phyloP scores from a whole-genome alignment of 2,113 vertebrate species.

The Syngnathoides biaculeatus region DNA sequence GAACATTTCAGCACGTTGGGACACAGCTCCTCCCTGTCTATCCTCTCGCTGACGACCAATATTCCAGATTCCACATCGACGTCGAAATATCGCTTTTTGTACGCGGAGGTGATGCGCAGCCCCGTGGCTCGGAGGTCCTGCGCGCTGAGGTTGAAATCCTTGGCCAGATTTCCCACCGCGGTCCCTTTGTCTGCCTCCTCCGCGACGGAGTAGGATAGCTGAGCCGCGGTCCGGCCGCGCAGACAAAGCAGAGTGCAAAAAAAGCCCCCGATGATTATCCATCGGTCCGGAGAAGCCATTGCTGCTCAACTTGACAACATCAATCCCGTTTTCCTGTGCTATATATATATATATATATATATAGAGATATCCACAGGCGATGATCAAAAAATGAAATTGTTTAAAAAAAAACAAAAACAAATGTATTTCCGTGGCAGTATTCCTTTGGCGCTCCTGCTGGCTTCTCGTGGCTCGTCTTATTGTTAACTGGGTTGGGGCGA shows the following conservation, averaged over 20 bases:
- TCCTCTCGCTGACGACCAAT: slow-evolving; percentile 61
- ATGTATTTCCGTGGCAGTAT: background rate
- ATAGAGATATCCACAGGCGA: background rate
- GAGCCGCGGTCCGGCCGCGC: slow-evolving; percentile 45
- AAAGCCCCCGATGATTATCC: slow-evolving; percentile 17
- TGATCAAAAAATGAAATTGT: no score
- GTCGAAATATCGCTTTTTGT: slow-evolving; percentile 60
- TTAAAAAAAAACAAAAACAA: background rate
- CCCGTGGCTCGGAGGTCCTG: slow-evolving; percentile 51
- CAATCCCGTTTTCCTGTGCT: background rate
- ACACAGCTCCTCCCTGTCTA: slow-evolving; percentile 73
- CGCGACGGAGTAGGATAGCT: slow-evolving; percentile 67
- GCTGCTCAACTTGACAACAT: background rate
- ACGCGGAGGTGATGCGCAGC: slow-evolving; percentile 58
- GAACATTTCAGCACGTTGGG: slow-evolving; percentile 54
- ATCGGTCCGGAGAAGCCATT: slow-evolving; percentile 45
- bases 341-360: no score
- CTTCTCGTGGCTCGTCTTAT: background rate
- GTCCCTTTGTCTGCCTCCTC: slow-evolving; percentile 72
- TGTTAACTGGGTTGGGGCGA: slow-evolving; percentile 26
- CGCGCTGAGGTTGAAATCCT: slow-evolving; percentile 66
- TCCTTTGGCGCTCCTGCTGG: background rate
- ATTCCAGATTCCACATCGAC: slow-evolving; percentile 61
- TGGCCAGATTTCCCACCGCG: slow-evolving; percentile 70
- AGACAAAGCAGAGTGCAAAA: slow-evolving; percentile 59